phyloP scores from a whole-genome alignment of 2,113 vertebrate species.

The Sigmodon hispidus region DNA sequence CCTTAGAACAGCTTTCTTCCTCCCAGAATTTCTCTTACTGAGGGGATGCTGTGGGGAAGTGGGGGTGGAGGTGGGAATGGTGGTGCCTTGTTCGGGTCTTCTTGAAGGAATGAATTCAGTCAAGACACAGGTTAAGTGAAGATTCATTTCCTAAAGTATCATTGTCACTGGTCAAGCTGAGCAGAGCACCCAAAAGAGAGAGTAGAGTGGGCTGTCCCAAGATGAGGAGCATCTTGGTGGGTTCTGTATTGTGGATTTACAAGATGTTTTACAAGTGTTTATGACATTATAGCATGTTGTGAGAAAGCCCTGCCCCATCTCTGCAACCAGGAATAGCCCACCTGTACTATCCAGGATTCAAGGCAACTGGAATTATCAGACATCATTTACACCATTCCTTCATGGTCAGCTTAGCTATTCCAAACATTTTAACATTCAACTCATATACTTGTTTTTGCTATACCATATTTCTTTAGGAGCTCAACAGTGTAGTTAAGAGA shows the following conservation, averaged over 20 bases:
- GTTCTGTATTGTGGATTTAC: neutral
- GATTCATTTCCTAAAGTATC: neutral
- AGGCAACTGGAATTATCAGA: neutral
- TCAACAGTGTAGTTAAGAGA: neutral
- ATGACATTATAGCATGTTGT: too few relatives aligned
- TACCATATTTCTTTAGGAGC: neutral
- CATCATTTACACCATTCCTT: neutral
- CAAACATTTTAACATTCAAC: neutral
- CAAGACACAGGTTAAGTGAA: neutral
- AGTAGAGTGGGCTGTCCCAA: neutral
- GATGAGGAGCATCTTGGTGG: too few relatives aligned
- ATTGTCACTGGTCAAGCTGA: neutral
- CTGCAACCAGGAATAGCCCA: neutral
- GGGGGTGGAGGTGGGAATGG: too few relatives aligned
- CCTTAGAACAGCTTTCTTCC: neutral
- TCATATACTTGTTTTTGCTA: neutral
- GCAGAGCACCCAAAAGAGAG: neutral
- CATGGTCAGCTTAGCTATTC: neutral
- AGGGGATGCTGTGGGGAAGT: neutral
- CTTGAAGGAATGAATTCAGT: neutral
- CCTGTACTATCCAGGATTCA: neutral
- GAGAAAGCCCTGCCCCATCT: neutral
- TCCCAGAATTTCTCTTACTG: neutral
- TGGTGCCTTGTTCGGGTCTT: neutral
- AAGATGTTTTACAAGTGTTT: neutral